These are phyloP conservation scores for Ptychoptera albimana DNA, from an alignment of 2,888 invertebrate species.

Conservation along the genomic window DNA sequence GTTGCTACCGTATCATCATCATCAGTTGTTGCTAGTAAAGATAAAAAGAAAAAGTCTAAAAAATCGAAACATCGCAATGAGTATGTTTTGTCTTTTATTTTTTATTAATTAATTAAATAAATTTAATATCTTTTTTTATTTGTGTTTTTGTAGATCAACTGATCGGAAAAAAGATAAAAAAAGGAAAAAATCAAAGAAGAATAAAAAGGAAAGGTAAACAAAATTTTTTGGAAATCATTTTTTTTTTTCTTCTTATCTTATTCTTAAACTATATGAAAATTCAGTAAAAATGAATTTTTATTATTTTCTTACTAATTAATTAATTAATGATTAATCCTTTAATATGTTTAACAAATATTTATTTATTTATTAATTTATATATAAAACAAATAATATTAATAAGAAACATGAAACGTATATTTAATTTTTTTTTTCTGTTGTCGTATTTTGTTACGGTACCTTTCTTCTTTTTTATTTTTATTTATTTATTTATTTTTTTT, in stretches of 20 bases:
- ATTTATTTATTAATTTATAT: too few relatives aligned
- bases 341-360: too few relatives aligned
- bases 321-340: too few relatives aligned
- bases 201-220: slow-evolving; percentile 51
- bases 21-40: slow-evolving; percentile 23
- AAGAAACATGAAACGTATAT: too few relatives aligned
- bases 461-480: too few relatives aligned
- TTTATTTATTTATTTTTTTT: too few relatives aligned
- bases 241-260: neutral
- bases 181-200: slow-evolving; percentile 56
- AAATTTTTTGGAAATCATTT: neutral
- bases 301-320: slow-evolving; percentile 14
- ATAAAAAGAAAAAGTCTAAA: slow-evolving; percentile 37
- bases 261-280: neutral
- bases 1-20: neutral
- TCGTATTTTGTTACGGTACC: too few relatives aligned
- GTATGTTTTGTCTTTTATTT: slow-evolving; percentile 28
- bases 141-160: slow-evolving; percentile 10
- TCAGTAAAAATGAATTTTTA: slow-evolving; percentile 24
- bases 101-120: slow-evolving; percentile 9
- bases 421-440: too few relatives aligned
- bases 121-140: too few relatives aligned
- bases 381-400: too few relatives aligned
- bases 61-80: slow-evolving; percentile 59
- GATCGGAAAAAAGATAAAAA: slow-evolving; percentile 2